Base-by-base conservation (phyloP, 2,797 vertebrate species). In the Delichon dasypus region DNA sequence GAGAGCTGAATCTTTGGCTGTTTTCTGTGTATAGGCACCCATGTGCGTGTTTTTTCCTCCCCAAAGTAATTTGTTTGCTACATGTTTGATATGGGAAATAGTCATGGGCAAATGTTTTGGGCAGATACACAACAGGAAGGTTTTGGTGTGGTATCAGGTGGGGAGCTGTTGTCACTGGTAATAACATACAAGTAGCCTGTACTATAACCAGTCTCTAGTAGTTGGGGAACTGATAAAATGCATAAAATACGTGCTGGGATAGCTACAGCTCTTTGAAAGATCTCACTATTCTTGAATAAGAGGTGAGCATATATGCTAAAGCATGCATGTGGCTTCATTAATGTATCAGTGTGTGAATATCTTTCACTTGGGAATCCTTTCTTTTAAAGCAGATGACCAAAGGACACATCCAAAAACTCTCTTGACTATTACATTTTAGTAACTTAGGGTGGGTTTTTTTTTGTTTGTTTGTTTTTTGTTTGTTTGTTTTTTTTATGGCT, bases 11-110 rank as follows among this genome's bases (percentile, higher is more conserved):
- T 13, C 34, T 79, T 92, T 74, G 36, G 8, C 34, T 55, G 17
- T 25, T 9, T 57, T 25, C 36, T 85, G 13, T 13, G 5, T 17
- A 21, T 5, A 75, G 50, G 47, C 40, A 57, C 2, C 5, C 27
- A 23, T 0, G 1, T 10, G 2, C 22, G 19, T 6, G 42, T 53
- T 71, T n/a, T 7, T 27, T 16, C 11, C 9, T 38, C 12, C 32
- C 36, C 8, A 2, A 38, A 58, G 18, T 26, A 23, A 19, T 5
- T 53, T 16, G 12, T 42, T 92, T 61, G 9, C 19, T 29, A 1
- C 9, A 13, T 40, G 21, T 78, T 75, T 60, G 27, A 25, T 55
- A 12, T 10, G 30, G 16, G 10, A 6, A 57, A 38, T 4, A 32
- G 13, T 27, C 8, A 22, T 4, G 15, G 42, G 5, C 5, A 64